Base-by-base conservation (phyloP, 2,797 vertebrate genomes). In the Schizopygopsis pylzovi region DNA sequence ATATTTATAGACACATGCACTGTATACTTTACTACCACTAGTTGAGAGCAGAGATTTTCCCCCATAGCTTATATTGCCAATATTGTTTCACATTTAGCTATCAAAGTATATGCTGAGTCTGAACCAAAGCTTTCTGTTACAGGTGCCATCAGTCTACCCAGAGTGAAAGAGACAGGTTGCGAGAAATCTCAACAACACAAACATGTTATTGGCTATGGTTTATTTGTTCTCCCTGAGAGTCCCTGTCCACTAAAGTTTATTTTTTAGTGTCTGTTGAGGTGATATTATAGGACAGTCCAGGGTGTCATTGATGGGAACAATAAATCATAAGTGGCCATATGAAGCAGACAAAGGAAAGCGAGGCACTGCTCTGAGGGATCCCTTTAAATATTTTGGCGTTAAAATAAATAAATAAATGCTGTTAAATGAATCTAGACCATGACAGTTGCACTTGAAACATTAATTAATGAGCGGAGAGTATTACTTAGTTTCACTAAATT, bases 161-260 rank as follows among this genome's bases (percentile, higher is more conserved):
- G 22, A 70, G 49, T 70, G 39, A 82, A 59, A 8, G 52, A 82
- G 81, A 71, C 33, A 54, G 39, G 47, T 49, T 78, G 52, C 15
- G 20, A 61, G 22, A 63, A 79, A 79, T 67, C 41, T 49, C 16
- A 59, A 25, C 37, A 45, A 61, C 7, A 54, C 20, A 56, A 61
- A 43, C 39, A 72, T 43, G 10, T 73, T 45, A 82, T 73, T 73
- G 52, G 25, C 10, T 61, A 63, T 80, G 16, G 68, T 82, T 72
- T 61, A 59, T 82, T 52, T 82, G 68, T 28, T 4, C 9, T 72
- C 15, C 9, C 33, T 56, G 20, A 39, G 65, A 25, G 22, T 56
- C 49, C 33, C 49, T 82, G 67, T 71, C 11, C 49, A 54, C 15
- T 80, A 49, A 82, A 82, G 81, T 71, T 73, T 73, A 0, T 61